These are phyloP conservation scores for Telenomus remus DNA, from an alignment of 1,140 invertebrate genomes.

Conservation along the genomic window DNA sequence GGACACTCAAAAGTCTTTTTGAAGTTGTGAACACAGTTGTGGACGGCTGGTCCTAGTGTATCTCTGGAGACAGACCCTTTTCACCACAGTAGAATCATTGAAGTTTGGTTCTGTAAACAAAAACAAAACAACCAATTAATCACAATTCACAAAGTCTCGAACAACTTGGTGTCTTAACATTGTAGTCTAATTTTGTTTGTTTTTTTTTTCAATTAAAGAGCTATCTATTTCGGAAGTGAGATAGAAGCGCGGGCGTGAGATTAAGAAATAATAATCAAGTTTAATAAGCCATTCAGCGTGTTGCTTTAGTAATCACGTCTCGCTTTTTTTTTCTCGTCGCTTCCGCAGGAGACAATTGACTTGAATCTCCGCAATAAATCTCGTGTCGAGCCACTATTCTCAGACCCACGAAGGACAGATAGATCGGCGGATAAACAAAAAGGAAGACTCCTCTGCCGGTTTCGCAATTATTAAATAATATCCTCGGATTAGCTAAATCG, in stretches of 20 bases:
- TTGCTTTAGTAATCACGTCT: conserved; percentile 7
- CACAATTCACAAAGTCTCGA: no score
- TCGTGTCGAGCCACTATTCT: conserved; percentile 29
- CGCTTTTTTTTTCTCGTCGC: conserved; percentile 31
- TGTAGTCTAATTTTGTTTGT: no score
- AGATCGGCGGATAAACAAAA: conserved; percentile 30
- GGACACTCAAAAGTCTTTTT: conserved; percentile 14
- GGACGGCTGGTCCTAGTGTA: conserved; percentile 5
- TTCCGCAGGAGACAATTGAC: conserved; percentile 43
- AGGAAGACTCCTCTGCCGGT: conserved; percentile 21
- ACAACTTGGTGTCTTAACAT: no score
- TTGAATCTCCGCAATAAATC: conserved; percentile 44
- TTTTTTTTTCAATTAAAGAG: neutral
- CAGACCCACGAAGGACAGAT: conserved; percentile 36
- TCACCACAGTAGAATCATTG: conserved; percentile 64
- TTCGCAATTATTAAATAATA: conserved; percentile 49
- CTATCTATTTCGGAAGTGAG: neutral
- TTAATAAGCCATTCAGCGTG: neutral
- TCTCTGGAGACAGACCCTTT: conserved; percentile 23
- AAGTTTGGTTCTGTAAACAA: conserved; percentile 65
- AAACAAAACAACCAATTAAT: conserved; percentile 27
- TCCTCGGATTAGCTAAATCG: conserved; percentile 32
- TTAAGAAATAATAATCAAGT: neutral
- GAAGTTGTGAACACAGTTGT: neutral
- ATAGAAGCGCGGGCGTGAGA: neutral